Evolutionary conservation across 2,113 vertebrate genomes (phyloP), one percentile per base, ranked within the genome.

Genomic region (Cephalopterus ornatus): DNA sequence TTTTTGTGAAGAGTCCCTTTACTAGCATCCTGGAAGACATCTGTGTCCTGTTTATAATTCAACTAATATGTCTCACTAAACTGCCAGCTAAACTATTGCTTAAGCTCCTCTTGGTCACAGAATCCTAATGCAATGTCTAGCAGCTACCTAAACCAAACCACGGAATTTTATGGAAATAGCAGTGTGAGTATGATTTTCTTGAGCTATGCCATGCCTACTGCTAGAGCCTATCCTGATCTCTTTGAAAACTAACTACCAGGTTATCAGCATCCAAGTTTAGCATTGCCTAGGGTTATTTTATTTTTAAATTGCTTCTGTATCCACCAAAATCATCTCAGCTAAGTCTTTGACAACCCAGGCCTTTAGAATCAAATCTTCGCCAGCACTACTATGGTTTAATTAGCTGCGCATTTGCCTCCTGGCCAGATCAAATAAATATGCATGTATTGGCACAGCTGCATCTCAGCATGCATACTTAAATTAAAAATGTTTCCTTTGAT

Each of bases 381-480:
- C 97, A 97, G 91, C 92, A 91, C 86, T 52, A 93, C 82, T 88
- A 94, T 95, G 93, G 95, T 98, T 97, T 98, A 97, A 97, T 97
- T 97, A 98, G 96, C 82, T 97, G 95, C 1, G 6, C 86, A 92
- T 98, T 98, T 98, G 97, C 97, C 97, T 98, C 95, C 97, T 97
- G 96, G 97, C 93, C 96, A 97, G 97, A 94, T 93, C 94, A 93
- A 98, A 98, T 98, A 98, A 98, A 98, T 97, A 98, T 97, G 97
- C 96, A 97, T 96, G 96, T 96, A 97, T 96, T 96, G 71, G 96
- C 98, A 98, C 97, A 98, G 97, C 97, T 98, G 98, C 96, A 98
- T 96, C 98, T 97, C 98, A 98, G 97, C 97, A 97, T 96, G 97
- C 94, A 96, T 95, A 96, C 87, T 97, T 95, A 97, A 98, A 98